Base-by-base conservation (phyloP, 1,140 invertebrate species). In the Papilio glaucus region DNA sequence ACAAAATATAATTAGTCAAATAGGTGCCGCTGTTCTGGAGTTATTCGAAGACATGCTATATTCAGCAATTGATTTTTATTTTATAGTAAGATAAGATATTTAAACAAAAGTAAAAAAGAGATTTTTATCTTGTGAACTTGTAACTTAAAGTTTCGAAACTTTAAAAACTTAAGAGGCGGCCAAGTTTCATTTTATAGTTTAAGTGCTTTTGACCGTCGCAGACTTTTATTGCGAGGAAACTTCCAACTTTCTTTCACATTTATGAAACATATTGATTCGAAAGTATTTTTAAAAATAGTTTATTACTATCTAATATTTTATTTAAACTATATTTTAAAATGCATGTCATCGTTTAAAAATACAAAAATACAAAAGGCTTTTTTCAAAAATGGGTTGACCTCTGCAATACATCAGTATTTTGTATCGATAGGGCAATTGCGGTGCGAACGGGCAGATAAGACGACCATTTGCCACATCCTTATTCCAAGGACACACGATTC, bases 401-500 rank as follows among this genome's bases (percentile, higher is more conserved):
- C 24, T 24, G 18, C 13, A 8, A 4, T 62, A n/a, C n/a, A n/a
- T n/a, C n/a, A n/a, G 29, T 62, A 33, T 49, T 69, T 69, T 33
- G 24, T n/a, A 24, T 65, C 12, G 62, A 65, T 65, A 65, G 62
- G 37, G 62, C 62, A 21, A 12, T 39, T 9, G 62, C 62, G 77
- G 68, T 73, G 77, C 71, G 78, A 85, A 80, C 80, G 76, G 76
- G 74, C 77, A 81, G 77, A 85, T 86, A 86, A 84, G 77, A 77
- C 79, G 75, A 67, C 77, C 75, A 79, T 79, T 85, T 80, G 80
- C 76, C 74, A 86, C 84, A 89, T 91, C 88, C 89, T 91, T 85
- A 91, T 91, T 89, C 83, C 87, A 91, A 91, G 88, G 89, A 87
- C 89, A 79, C 63, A 37, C 78, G 68, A 75, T 42, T 74, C 45